Evolutionary conservation across 2,888 invertebrate genomes (phyloP), one percentile per base, ranked within the genome.

Genomic region (Drosophila formosana): DNA sequence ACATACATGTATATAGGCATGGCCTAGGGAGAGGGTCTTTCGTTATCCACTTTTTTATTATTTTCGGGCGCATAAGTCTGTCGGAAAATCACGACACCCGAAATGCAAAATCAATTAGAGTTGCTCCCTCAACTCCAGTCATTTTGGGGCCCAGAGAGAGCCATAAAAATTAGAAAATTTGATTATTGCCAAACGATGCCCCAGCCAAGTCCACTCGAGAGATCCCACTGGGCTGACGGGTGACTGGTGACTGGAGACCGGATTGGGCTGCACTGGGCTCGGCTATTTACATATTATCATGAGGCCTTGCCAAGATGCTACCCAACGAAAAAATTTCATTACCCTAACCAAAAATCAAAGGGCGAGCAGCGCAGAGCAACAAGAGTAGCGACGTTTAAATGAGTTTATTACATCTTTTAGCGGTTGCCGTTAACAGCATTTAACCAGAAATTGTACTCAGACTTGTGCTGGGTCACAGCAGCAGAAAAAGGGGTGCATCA

Each of bases 121-220:
- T 70, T 87, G 71, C 68, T 65, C 64, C 7, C 18, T 13, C 8
- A 34, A 11, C 34, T 34, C 1, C 2, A 7, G 55, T 53, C 62
- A 61, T 52, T 72, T 72, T 74, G 71, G 74, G 61, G 79, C 69
- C 86, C 80, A 69, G 62, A 39, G 89, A 89, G 90, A 84, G 75
- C 75, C 80, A 75, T 90, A 90, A 90, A 90, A 90, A 90, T 90
- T 90, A 90, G 87, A 88, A 90, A 90, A 90, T 90, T 90, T 90
- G 89, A 90, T 90, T 89, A 89, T 89, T 86, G 84, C 85, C 87
- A 34, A 4, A 34, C 11, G 11, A 34, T 34, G 34, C 11, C n/a
- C 37, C 11, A 32, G 32, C 32, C 41, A 66, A 63, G 41, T 45
- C 69, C 66, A 55, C 26, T 45, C 52, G 58, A 63, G 26, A 52